Conservation (phyloP, 2,797 vertebrate genomes). For the Nyctibius grandis region DNA sequence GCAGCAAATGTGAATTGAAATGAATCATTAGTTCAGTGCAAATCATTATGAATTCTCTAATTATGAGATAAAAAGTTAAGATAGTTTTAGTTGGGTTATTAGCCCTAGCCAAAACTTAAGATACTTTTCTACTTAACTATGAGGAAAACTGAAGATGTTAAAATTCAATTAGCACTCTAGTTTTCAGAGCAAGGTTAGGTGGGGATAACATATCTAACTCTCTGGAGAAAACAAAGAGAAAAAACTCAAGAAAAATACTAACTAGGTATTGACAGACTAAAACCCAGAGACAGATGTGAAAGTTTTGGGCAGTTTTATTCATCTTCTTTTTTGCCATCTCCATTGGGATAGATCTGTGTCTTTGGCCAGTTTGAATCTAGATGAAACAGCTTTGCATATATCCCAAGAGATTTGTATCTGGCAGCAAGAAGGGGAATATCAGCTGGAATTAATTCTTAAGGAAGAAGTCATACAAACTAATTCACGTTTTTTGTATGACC, state of each 20-base stretch:
- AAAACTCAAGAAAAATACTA: background rate
- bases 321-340: background rate
- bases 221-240: background rate
- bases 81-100: background rate
- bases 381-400: background rate
- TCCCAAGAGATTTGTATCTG: background rate
- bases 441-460: background rate
- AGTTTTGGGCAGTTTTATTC: background rate
- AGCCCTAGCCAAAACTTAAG: background rate
- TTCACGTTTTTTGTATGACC: background rate
- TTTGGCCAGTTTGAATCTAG: background rate
- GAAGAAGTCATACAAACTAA: background rate
- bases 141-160: background rate
- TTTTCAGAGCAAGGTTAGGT: background rate
- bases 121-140: background rate
- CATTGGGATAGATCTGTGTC: too few relatives aligned
- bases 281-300: background rate
- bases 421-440: background rate
- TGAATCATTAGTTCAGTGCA: background rate
- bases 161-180: background rate
- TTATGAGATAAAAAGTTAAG: background rate
- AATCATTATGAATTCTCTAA: background rate
- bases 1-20: background rate
- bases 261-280: background rate
- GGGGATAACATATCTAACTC: background rate